phyloP scores from a whole-genome alignment of 2,888 invertebrate genomes.

The Drosophila bunnanda region DNA sequence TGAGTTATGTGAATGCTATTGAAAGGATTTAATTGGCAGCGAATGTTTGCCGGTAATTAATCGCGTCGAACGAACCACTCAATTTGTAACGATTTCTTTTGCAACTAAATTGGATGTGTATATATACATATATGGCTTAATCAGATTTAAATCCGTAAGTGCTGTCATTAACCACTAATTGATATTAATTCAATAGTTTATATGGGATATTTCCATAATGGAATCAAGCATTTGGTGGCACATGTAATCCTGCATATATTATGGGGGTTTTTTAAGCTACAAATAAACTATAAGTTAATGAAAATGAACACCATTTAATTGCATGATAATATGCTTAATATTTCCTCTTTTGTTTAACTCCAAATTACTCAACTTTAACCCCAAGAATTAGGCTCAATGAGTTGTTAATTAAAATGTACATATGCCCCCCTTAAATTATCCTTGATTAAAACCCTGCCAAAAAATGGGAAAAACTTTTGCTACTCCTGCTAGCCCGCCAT shows the following conservation, averaged over 20 bases:
- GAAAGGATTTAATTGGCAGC: slow-evolving; percentile 3
- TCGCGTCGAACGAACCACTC: neutral
- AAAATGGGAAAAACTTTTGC: slow-evolving; percentile 12
- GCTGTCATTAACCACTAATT: neutral
- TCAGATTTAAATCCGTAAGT: neutral
- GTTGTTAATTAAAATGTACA: slow-evolving; percentile 4
- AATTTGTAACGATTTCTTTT: neutral
- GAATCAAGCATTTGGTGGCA: neutral
- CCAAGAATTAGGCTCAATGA: neutral
- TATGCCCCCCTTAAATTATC: no score
- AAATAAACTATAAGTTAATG: neutral
- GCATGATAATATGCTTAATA: neutral
- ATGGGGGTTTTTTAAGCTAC: neutral
- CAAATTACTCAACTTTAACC: neutral
- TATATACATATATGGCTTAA: neutral
- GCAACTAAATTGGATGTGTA: neutral
- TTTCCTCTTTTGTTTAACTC: neutral
- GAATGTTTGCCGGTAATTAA: slow-evolving; percentile 1
- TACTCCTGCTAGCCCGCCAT: slow-evolving; percentile 1
- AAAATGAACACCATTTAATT: neutral
- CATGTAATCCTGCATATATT: slow-evolving; percentile 5
- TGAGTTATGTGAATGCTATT: neutral
- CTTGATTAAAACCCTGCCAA: slow-evolving; percentile 8
- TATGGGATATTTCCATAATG: neutral
- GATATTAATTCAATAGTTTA: slow-evolving; percentile 2